phyloP scores from a whole-genome alignment of 2,113 vertebrate genomes.

The Calcarius ornatus region DNA sequence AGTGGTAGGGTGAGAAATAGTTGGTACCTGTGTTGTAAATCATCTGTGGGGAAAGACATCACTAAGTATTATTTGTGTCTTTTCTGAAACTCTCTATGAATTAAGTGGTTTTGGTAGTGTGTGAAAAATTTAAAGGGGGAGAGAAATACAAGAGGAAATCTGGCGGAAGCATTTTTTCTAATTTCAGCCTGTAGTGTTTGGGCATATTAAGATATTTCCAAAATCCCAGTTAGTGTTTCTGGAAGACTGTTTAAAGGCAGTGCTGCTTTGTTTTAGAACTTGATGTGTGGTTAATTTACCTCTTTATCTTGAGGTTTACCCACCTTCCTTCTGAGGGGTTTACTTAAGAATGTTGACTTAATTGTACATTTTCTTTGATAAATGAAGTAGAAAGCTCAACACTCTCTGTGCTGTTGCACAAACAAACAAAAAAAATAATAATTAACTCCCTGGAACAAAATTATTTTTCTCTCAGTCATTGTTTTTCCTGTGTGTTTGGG shows the following conservation, averaged over 20 bases:
- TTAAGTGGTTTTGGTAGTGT: not conserved
- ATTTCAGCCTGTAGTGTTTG: not conserved
- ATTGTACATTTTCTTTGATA: not conserved
- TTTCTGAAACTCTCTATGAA: not conserved
- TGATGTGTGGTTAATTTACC: not conserved
- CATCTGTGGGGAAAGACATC: rapidly evolving
- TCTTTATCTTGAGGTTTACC: not conserved
- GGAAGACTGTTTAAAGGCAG: not conserved
- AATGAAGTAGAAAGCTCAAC: not conserved
- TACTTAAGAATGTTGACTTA: not conserved
- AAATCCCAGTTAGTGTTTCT: not conserved
- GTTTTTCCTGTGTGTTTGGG: not conserved
- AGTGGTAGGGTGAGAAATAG: not conserved
- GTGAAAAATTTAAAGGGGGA: not conserved
- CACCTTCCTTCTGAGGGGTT: not conserved
- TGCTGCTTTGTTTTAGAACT: not conserved
- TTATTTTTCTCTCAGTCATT: not conserved
- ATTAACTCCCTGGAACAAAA: not conserved
- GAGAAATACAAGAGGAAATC: not conserved
- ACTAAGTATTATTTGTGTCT: not conserved
- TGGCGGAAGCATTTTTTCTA: not conserved
- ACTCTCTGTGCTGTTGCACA: not conserved
- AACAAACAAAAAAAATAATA: not conserved
- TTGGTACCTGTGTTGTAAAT: not conserved
- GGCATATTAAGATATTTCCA: not conserved